Conservation (phyloP, 2,113 vertebrate species). For the Antigone vipio region DNA sequence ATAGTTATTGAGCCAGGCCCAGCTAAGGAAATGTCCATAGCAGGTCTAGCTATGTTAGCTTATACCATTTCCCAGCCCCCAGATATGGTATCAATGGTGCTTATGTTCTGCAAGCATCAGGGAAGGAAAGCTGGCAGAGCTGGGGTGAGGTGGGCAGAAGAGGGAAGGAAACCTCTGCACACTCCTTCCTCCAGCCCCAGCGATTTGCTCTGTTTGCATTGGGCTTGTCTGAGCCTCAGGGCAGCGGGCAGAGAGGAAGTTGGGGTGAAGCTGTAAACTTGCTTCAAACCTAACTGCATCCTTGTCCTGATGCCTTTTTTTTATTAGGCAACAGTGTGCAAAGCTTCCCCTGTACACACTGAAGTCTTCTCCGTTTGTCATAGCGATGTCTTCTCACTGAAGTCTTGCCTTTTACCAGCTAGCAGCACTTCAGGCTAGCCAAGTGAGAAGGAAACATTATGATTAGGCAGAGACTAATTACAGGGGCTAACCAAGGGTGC, state of each 20-base stretch:
- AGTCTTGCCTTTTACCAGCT: neutral
- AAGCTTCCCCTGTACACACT: neutral
- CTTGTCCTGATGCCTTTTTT: neutral
- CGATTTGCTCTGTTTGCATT: neutral
- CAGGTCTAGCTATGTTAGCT: neutral
- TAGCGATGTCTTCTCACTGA: neutral
- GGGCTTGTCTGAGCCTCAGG: neutral
- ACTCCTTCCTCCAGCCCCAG: neutral
- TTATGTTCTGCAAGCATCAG: neutral
- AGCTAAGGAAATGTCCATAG: neutral
- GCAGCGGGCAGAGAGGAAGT: neutral
- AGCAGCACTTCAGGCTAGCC: neutral
- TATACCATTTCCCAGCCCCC: neutral
- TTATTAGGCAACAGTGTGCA: neutral
- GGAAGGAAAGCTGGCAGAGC: slow-evolving; percentile 1
- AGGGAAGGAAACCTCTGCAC: neutral
- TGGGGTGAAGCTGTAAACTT: neutral
- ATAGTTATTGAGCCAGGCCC: neutral
- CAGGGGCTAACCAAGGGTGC: neutral
- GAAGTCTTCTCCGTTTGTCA: neutral
- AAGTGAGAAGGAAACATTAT: neutral
- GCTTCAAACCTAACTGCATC: neutral
- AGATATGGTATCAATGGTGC: neutral
- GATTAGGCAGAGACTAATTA: neutral
- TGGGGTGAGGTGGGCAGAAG: neutral